phyloP scores from a whole-genome alignment of 1,140 invertebrate species.

The Calycopis cecrops region DNA sequence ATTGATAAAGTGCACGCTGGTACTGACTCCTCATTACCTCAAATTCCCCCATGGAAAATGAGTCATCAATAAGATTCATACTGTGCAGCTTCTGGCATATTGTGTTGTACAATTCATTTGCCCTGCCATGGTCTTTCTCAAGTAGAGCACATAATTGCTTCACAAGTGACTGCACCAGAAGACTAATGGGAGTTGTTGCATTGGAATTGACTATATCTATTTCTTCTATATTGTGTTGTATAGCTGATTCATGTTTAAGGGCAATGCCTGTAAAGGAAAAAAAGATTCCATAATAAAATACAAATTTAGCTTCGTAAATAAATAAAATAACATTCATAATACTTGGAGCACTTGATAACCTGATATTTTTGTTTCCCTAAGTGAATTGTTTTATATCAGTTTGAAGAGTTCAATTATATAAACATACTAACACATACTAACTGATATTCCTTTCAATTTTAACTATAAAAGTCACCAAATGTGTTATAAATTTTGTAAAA shows the following conservation, averaged over 20 bases:
- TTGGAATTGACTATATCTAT: slow-evolving; percentile 51
- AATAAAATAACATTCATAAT: too few relatives aligned
- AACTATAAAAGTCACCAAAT: too few relatives aligned
- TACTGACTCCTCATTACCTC: slow-evolving; percentile 80
- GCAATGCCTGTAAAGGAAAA: slow-evolving; percentile 48
- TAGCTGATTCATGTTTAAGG: slow-evolving; percentile 43
- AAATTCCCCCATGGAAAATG: slow-evolving; percentile 79
- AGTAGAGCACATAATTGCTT: slow-evolving; percentile 78
- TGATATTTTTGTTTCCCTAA: too few relatives aligned
- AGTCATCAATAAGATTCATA: slow-evolving; percentile 81
- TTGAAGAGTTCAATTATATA: too few relatives aligned
- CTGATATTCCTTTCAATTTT: too few relatives aligned
- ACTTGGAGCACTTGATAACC: too few relatives aligned
- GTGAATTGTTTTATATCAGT: too few relatives aligned
- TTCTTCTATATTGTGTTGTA: slow-evolving; percentile 52
- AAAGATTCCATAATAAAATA: slow-evolving; percentile 15
- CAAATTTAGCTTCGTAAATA: not conserved
- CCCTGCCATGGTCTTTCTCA: slow-evolving; percentile 75
- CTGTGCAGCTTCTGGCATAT: slow-evolving; percentile 79
- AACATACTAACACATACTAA: too few relatives aligned
- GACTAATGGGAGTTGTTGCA: slow-evolving; percentile 74
- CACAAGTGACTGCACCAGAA: slow-evolving; percentile 79
- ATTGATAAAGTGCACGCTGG: slow-evolving; percentile 77
- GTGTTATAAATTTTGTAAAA: not conserved
- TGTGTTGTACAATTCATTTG: slow-evolving; percentile 77